Evolutionary conservation across 2,113 vertebrate species (phyloP), one percentile per base, ranked within the genome.

Genomic region (Ranitomeya variabilis): DNA sequence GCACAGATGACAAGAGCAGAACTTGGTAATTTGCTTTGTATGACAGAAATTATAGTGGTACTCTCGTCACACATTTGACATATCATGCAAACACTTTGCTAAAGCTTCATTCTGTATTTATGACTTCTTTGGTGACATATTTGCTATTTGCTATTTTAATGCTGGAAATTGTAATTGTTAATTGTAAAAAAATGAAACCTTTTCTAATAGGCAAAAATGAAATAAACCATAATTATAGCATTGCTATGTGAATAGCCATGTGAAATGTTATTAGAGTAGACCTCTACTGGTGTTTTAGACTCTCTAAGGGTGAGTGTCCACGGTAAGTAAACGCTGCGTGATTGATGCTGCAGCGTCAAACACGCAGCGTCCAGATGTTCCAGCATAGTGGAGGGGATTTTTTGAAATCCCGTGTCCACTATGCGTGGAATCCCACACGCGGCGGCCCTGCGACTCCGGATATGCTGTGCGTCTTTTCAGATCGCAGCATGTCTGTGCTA

Each of bases 11-110:
- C 85, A 79, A 66, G 85, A 86, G 45, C 76, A 66, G 3, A 26
- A 59, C 45, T 62, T 60, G 45, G 60, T 79, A 86, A 86, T 52
- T 86, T 86, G 74, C 60, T 66, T 64, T 66, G 13, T 55, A 16
- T 79, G 85, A 86, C 85, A 86, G 85, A 86, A 86, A 86, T 86
- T 86, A 79, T 78, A 86, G 85, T 64, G 73, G 51, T 78, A 54
- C 19, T 52, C 60, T 78, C 54, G 57, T 86, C 76, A 78, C 26
- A 76, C 59, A 54, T 79, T 79, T 78, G 76, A 78, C 74, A 67
- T 78, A 62, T 78, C 31, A 79, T 37, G 26, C 31, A 79, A 86
- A 78, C 85, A 78, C 37, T n/a, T 64, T 85, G 55, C 26, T 51
- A 14, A 54, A 52, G 45, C 62, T 52, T 86, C 37, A 57, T 60